Base-by-base conservation (phyloP, 2,888 invertebrate genomes). In the Trissonchulus latispiculum region DNA sequence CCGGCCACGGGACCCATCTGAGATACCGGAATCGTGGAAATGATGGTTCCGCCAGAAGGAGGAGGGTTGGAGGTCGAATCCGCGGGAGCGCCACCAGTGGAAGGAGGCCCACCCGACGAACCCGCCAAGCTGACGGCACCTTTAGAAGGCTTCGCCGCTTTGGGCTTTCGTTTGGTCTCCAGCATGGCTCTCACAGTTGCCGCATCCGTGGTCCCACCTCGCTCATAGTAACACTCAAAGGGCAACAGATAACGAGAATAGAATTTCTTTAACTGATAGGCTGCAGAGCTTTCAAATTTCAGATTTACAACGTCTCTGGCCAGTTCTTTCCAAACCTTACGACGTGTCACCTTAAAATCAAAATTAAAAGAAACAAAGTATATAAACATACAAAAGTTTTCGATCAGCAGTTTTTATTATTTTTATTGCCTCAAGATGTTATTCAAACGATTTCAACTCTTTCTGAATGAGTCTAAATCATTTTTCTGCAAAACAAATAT, bases 291-390 rank as follows among this genome's bases (percentile, higher is more conserved):
- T 77, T 96, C 96, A 73, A 95, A 96, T 73, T 95, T 95, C 74
- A 95, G 87, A 80, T 92, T 88, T 8, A 68, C 36, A 2, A 68
- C 69, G 36, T 68, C 36, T 32, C 36, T 23, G 74, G 93, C 93
- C 76, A 97, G 95, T 84, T 97, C 95, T 85, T 99, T 97, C 99
- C 99, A 99, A 80, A 93, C 92, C 87, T 99, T 99, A 85, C 93
- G 92, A 87, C 95, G 96, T 75, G 95, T 96, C 80, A 97, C 96
- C 95, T 96, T 87, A 75, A 75, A 71, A 23, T n/a, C n/a, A n/a
- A n/a, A n/a, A n/a, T n/a, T n/a, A n/a, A n/a, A n/a, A n/a, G n/a
- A n/a, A n/a, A n/a, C n/a, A n/a, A n/a, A n/a, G n/a, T n/a, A n/a
- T n/a, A n/a, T n/a, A n/a, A n/a, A n/a, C n/a, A n/a, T n/a, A n/a